A percentile compares a stretch with the other conserved stretches of the same genome.
Conservation (phyloP, 2,888 invertebrate genomes). For the Diloba caeruleocephala region DNA sequence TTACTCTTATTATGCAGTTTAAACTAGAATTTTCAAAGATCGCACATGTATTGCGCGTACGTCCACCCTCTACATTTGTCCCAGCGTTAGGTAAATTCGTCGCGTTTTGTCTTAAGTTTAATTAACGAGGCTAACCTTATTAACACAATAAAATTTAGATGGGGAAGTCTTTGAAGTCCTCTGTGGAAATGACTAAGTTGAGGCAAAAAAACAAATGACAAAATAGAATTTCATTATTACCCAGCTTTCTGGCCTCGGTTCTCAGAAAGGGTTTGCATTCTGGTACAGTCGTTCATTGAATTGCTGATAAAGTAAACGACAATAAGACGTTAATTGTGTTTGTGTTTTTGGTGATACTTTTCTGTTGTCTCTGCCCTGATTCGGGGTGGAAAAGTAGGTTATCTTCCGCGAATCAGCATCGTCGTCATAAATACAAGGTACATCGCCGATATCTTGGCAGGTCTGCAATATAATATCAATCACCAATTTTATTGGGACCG, state of each 20-base stretch:
- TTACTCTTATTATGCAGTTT: too few species aligned
- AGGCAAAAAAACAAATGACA: slow-evolving; percentile 29
- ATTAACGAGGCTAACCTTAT: slow-evolving; percentile 53
- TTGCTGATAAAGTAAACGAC: slow-evolving; percentile 26
- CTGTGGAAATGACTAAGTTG: slow-evolving; percentile 21
- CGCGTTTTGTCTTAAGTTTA: slow-evolving; percentile 52
- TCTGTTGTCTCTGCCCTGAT: neutral
- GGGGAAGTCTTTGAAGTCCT: slow-evolving; percentile 24
- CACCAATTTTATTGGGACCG: too few species aligned
- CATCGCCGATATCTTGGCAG: too few species aligned
- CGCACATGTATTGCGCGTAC: slow-evolving; percentile 12
- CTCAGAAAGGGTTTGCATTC: slow-evolving; percentile 13
- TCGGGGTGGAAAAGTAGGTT: neutral
- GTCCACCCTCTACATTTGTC: slow-evolving; percentile 25
- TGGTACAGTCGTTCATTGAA: slow-evolving; percentile 16
- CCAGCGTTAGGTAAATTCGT: slow-evolving; percentile 43
- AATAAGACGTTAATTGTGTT: slow-evolving; percentile 7
- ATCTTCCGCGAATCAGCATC: too few species aligned
- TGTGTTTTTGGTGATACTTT: slow-evolving; percentile 4
- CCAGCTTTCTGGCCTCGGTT: neutral
- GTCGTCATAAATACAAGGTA: too few species aligned
- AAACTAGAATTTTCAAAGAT: slow-evolving; percentile 1
- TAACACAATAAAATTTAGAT: slow-evolving; percentile 52
- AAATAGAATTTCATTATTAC: slow-evolving; percentile 32
- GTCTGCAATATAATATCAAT: too few species aligned